Conservation (phyloP, 2,797 vertebrate species). For the Siniperca scherzeri region DNA sequence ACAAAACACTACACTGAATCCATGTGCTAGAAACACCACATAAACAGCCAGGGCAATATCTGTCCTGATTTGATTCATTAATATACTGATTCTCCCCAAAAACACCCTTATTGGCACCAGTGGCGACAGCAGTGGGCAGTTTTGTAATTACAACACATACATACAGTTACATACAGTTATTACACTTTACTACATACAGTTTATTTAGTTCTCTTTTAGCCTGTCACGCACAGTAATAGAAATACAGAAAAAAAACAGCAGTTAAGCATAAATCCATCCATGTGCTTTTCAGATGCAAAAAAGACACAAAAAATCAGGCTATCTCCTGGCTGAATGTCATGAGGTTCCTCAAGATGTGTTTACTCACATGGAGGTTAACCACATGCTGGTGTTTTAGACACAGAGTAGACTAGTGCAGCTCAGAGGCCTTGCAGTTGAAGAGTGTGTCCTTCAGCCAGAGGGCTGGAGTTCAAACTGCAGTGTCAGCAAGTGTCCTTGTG, state of each 20-base stretch:
- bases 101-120: neutral
- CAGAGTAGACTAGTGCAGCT: slow-evolving; percentile 13
- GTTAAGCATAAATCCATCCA: neutral
- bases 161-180: neutral
- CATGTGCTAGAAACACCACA: neutral
- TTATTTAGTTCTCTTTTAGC: neutral
- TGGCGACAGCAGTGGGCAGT: neutral
- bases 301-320: neutral
- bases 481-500: slow-evolving; percentile 52
- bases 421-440: slow-evolving; percentile 2
- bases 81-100: neutral
- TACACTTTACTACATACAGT: neutral
- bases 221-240: too few species aligned
- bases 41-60: neutral
- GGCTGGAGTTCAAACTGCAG: slow-evolving; percentile 33
- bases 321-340: slow-evolving; percentile 8
- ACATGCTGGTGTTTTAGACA: slow-evolving; percentile 11
- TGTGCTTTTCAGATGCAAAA: neutral
- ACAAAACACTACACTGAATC: neutral
- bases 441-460: slow-evolving; percentile 26
- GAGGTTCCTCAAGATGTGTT: slow-evolving; percentile 23
- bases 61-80: neutral
- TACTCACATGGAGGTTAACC: slow-evolving; percentile 6
- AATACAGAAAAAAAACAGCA: neutral
- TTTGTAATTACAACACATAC: neutral